These are phyloP conservation scores for Falco biarmicus DNA, from an alignment of 2,797 vertebrate species.

Conservation along the genomic window DNA sequence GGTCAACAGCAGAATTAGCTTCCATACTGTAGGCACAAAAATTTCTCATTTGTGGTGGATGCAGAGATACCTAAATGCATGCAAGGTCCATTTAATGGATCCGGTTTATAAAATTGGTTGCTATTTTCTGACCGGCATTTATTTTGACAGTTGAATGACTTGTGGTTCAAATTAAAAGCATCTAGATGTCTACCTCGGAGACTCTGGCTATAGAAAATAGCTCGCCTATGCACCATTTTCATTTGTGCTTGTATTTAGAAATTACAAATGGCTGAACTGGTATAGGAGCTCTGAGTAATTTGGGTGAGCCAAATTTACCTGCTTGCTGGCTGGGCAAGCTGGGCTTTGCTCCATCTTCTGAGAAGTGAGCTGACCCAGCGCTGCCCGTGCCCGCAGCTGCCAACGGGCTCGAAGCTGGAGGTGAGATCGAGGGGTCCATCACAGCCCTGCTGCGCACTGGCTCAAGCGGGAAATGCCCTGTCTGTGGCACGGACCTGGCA, in stretches of 20 bases:
- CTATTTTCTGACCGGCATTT: conserved; percentile 27
- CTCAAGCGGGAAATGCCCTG: background rate
- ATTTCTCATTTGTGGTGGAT: background rate
- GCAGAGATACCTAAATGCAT: background rate
- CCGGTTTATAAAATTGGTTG: background rate
- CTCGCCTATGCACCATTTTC: background rate
- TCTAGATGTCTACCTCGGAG: background rate
- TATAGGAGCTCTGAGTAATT: background rate
- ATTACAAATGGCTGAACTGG: accelerated
- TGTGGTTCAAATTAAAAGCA: background rate
- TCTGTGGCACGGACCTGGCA: background rate
- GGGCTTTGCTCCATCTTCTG: background rate
- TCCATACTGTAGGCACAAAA: background rate
- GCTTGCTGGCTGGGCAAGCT: background rate
- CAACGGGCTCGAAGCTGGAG: background rate
- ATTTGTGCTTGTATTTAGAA: background rate
- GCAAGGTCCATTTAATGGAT: conserved; percentile 16
- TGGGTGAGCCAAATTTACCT: background rate
- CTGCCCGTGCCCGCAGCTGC: background rate
- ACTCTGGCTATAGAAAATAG: background rate
- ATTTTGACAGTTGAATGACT: conserved; percentile 20
- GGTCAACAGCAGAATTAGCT: conserved; percentile 11
- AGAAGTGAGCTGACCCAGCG: background rate
- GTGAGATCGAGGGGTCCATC: background rate
- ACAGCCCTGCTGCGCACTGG: background rate